Percentiles rank a stretch among this genome's conserved stretches.
These are phyloP conservation scores for Orthosia gothica DNA, from an alignment of 2,888 invertebrate species.

Conservation along the genomic window DNA sequence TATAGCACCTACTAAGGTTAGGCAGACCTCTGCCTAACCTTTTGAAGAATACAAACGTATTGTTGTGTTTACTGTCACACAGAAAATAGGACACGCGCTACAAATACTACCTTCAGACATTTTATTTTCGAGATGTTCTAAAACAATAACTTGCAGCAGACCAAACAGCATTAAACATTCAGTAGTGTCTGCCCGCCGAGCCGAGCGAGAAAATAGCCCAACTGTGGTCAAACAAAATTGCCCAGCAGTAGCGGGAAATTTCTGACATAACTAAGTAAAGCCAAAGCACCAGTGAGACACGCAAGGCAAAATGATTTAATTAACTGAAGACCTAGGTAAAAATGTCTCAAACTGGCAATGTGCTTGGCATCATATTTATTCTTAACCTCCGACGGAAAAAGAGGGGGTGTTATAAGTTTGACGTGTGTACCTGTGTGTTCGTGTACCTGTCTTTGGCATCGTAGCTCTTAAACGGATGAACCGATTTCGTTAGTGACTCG, in stretches of 20 bases:
- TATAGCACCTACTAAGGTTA: too few species aligned
- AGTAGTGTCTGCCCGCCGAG: constrained; percentile 27
- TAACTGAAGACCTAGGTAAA: constrained; percentile 43
- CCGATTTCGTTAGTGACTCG: too few species aligned
- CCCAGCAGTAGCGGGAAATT: constrained; percentile 17
- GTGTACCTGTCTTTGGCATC: too few species aligned
- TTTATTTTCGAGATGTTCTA: constrained; percentile 9
- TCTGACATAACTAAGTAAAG: constrained; percentile 44
- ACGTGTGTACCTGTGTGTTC: too few species aligned
- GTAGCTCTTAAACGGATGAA: too few species aligned
- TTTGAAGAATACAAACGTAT: too few species aligned
- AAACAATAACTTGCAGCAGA: constrained; percentile 13
- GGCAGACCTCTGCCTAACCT: too few species aligned
- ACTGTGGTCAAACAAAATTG: constrained; percentile 13
- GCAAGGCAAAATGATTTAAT: constrained; percentile 55
- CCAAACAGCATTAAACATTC: constrained; percentile 38
- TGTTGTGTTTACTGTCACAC: background rate
- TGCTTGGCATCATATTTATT: too few species aligned
- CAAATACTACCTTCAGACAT: background rate
- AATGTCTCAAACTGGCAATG: too few species aligned
- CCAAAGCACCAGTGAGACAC: constrained; percentile 38
- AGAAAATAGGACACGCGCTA: background rate
- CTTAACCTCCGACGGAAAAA: too few species aligned
- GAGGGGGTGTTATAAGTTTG: too few species aligned
- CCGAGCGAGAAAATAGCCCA: constrained; percentile 28